Base-by-base conservation (phyloP, 1,140 invertebrate genomes). In the Euborellia annulipes region DNA sequence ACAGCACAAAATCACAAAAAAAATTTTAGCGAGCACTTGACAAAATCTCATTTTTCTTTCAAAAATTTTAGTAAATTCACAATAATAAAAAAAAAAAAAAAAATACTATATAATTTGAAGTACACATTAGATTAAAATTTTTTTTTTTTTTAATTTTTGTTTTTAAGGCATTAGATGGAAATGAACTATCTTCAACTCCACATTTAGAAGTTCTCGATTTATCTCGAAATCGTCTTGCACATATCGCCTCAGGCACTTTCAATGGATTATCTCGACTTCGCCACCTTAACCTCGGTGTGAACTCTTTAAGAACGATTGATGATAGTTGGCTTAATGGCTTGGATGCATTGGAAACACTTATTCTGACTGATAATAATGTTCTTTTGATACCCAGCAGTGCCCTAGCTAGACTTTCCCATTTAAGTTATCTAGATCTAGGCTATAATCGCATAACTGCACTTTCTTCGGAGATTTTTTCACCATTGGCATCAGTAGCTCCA, bases 361-460 rank as follows among this genome's bases (percentile, higher is more conserved):
- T 82, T 13, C 64, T 92, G 2, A 75, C 78, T 56, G 87, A 92
- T 57, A 91, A 91, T 59, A 88, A 88, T 47, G 82, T 91, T 38
- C 65, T 91, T 0, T 61, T 86, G 2, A 77, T 91, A 22, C 88
- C 88, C 1, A 78, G 80, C 1, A 75, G 77, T n/a, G 83, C 85
- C 7, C 62, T 92, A 3, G 76, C 75, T 17, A 70, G 79, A 4
- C 60, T 92, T 17, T 78, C 79, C 0, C 73, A 73, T 13, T 62
- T 94, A 2, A 71, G 70, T 11, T 73, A 75, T 16, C 67, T 93
- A 0, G 77, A 82, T 54, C 59, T 92, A 50, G 83, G 87, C 50
- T 90, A 79, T 58, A 94, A 94, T 61, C 69, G 87, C 50, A 82
- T 94, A 3, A 82, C 84, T 0, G 86, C 85, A 2, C 61, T 93